Conservation (phyloP, 2,113 vertebrate genomes). For the Apodemus speciosus region DNA sequence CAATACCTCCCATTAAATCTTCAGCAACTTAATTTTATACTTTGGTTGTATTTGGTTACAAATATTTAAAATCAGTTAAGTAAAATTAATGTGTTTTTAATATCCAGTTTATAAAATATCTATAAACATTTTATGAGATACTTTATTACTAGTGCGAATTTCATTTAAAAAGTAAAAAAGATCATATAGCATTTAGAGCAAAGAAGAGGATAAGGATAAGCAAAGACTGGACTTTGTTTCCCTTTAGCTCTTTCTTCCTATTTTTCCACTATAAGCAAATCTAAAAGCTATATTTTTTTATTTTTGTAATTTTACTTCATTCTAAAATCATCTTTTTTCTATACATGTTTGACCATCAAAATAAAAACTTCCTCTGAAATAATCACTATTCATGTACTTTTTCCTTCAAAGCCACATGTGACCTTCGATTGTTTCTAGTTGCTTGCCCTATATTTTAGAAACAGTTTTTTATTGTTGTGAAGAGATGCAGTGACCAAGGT, state of each 20-base stretch:
- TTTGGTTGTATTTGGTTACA: neutral
- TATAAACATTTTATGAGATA: neutral
- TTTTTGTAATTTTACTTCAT: neutral
- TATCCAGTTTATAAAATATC: slow-evolving; percentile 6
- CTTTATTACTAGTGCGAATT: neutral
- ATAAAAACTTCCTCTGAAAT: neutral
- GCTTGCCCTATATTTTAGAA: neutral
- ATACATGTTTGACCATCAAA: neutral
- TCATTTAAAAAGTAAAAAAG: slow-evolving; percentile 17
- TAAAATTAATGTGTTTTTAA: slow-evolving; percentile 51
- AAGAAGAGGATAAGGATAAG: neutral
- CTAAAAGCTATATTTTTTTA: neutral
- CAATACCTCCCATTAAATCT: neutral
- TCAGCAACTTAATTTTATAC: neutral
- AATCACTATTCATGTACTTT: neutral
- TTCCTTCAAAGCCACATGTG: neutral
- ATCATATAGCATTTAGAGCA: neutral
- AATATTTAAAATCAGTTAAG: slow-evolving; percentile 14
- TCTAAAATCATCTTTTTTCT: neutral
- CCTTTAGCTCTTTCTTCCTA: neutral
- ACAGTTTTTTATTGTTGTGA: neutral
- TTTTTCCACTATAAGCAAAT: neutral
- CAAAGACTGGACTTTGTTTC: neutral
- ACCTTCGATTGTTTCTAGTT: neutral
- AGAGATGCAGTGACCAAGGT: neutral